A percentile compares a stretch with the other conserved stretches of the same genome.
Conservation (phyloP, 2,797 vertebrate species). For the Rhinatrema bivittatum region DNA sequence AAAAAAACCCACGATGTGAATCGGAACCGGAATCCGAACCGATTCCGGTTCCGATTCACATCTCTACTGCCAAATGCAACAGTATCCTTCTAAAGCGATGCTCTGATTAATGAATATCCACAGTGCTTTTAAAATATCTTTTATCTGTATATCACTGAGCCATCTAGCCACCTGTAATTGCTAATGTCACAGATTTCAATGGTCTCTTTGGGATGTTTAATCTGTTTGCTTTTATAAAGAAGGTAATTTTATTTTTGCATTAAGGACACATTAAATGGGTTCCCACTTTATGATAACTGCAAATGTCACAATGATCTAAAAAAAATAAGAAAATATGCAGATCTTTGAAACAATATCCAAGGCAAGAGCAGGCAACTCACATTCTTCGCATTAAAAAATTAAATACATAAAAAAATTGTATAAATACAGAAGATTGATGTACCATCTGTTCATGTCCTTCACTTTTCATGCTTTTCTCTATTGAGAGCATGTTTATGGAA, state of each 20-base stretch:
- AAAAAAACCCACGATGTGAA: no score
- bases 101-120: constrained; percentile 53
- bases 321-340: constrained; percentile 74
- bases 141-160: constrained; percentile 55
- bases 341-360: constrained; percentile 73
- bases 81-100: no score
- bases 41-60: no score
- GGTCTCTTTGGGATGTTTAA: constrained; percentile 65
- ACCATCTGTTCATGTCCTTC: constrained; percentile 75
- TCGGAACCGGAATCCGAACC: no score
- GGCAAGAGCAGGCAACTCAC: constrained; percentile 69
- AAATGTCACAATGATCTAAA: constrained; percentile 79
- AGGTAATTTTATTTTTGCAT: constrained; percentile 74
- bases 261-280: constrained; percentile 74
- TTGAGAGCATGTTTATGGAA: constrained; percentile 78
- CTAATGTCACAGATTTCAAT: constrained; percentile 67
- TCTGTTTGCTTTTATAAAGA: constrained; percentile 71
- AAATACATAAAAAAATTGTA: constrained; percentile 57
- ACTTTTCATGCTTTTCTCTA: constrained; percentile 70
- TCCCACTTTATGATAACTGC: constrained; percentile 72
- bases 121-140: constrained; percentile 47
- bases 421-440: constrained; percentile 75
- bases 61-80: no score
- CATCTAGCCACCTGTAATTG: constrained; percentile 51
- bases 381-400: constrained; percentile 78